Conservation (phyloP, 2,888 invertebrate species). For the Deilephila porcellus region DNA sequence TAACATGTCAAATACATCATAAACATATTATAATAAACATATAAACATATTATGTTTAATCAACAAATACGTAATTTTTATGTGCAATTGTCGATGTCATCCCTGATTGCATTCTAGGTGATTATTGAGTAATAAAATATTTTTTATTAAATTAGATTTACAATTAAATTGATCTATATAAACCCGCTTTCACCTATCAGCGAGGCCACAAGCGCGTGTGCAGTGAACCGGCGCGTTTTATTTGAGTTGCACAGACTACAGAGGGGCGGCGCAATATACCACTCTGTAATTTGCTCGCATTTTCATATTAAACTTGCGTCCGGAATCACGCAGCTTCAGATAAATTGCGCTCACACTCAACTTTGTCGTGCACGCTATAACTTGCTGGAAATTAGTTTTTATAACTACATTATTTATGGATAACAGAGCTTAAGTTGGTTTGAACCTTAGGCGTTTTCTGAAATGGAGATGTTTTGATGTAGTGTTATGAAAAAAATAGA, state of each 20-base stretch:
- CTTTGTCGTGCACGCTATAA: background rate
- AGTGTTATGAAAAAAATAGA: no score
- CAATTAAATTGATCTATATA: no score
- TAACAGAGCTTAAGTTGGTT: background rate
- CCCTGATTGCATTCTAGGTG: no score
- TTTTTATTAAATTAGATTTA: no score
- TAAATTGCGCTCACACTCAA: background rate
- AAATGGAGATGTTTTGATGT: background rate
- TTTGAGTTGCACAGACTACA: constrained; percentile 43
- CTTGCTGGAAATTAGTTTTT: constrained; percentile 19
- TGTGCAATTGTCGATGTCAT: no score
- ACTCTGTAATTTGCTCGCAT: constrained; percentile 47
- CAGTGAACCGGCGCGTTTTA: constrained; percentile 37
- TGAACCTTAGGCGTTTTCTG: background rate
- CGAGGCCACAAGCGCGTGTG: background rate
- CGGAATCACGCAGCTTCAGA: background rate
- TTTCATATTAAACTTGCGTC: constrained; percentile 42
- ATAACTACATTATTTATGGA: background rate
- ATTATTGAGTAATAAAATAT: no score
- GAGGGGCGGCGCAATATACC: constrained; percentile 45
- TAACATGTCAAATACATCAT: no score
- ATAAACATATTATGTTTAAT: no score
- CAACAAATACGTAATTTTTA: no score
- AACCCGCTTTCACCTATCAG: constrained; percentile 9
- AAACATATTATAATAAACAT: no score